A percentile compares a stretch with the other conserved stretches of the same genome.
phyloP scores from a whole-genome alignment of 1,140 invertebrate species.

The Epicauta chinensis region DNA sequence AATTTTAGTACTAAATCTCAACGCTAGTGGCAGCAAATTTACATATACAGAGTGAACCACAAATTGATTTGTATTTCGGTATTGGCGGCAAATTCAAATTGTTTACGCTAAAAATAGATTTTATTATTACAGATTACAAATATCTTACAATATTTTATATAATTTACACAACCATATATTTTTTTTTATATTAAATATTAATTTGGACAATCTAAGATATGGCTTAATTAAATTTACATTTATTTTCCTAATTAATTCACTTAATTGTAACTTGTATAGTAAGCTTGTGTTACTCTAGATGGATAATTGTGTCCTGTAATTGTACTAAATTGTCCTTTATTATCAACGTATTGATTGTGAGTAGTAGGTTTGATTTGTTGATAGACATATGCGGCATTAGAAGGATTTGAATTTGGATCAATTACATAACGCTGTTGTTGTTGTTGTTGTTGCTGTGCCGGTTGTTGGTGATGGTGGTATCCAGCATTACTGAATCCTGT shows the following conservation, averaged over 20 bases:
- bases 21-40: too few relatives aligned
- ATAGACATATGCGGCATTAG: conserved; percentile 18
- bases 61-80: too few relatives aligned
- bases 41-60: too few relatives aligned
- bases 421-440: conserved; percentile 33
- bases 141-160: conserved; percentile 12
- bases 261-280: conserved; percentile 1
- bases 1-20: too few relatives aligned
- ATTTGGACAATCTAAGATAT: conserved; percentile 11
- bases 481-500: conserved; percentile 35
- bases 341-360: conserved; percentile 20
- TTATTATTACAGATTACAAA: conserved; percentile 8
- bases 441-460: too few relatives aligned
- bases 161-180: conserved; percentile 15
- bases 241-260: neutral
- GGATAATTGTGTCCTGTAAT: conserved; percentile 3
- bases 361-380: conserved; percentile 14
- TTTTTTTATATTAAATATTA: conserved; percentile 12
- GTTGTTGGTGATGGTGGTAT: conserved; percentile 26
- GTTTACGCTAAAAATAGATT: too few relatives aligned
- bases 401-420: conserved; percentile 20
- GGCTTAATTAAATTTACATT: conserved; percentile 1
- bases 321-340: conserved; percentile 10
- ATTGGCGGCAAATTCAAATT: too few relatives aligned
- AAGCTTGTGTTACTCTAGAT: conserved; percentile 11